Percentiles rank a stretch among this genome's conserved stretches.
phyloP scores from a whole-genome alignment of 2,113 vertebrate species.

The Raphicerus campestris region DNA sequence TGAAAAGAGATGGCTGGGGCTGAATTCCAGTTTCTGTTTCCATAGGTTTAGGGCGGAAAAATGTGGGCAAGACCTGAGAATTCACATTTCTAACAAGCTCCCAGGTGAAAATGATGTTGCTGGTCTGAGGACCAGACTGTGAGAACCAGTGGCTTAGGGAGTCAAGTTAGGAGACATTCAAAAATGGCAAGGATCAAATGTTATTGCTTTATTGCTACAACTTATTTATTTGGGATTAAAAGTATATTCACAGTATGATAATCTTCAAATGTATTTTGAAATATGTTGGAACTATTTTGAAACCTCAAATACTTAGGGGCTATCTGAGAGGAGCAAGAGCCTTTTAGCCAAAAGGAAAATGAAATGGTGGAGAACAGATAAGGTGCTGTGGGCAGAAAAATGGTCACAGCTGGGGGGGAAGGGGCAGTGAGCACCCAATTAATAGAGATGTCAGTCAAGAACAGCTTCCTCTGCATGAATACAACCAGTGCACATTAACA shows the following conservation, averaged over 20 bases:
- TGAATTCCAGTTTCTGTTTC: background rate
- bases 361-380: background rate
- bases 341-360: background rate
- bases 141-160: background rate
- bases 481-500: background rate
- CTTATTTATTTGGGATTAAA: slow-evolving; percentile 6
- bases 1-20: background rate
- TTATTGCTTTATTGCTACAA: background rate
- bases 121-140: background rate
- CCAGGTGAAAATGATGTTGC: background rate
- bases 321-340: background rate
- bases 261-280: background rate
- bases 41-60: background rate
- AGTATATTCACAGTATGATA: background rate
- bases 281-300: background rate
- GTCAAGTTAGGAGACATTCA: background rate
- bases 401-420: background rate
- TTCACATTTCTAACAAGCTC: background rate
- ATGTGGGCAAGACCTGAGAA: background rate
- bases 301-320: background rate
- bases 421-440: background rate
- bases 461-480: background rate
- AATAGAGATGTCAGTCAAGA: background rate
- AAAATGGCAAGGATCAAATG: background rate
- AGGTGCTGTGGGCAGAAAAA: background rate